phyloP scores from a whole-genome alignment of 2,113 vertebrate species.

The Gavia stellata region DNA sequence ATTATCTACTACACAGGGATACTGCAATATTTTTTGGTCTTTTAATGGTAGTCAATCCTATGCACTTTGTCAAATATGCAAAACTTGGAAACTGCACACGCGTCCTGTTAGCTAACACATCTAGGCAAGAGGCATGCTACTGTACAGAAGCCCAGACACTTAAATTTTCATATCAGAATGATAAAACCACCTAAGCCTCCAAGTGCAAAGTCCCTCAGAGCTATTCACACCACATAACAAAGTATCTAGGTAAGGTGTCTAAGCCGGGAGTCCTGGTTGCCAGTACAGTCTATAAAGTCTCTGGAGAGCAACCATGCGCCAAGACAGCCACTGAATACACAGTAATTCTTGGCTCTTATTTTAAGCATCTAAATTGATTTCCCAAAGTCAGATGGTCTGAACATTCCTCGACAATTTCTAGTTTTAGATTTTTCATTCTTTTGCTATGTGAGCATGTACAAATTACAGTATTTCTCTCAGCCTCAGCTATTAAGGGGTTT shows the following conservation, averaged over 20 bases:
- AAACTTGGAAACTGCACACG: not conserved
- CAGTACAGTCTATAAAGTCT: not conserved
- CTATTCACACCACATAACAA: not conserved
- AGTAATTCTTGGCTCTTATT: not conserved
- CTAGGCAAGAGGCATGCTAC: not conserved
- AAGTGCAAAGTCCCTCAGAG: not conserved
- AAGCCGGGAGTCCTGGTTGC: not conserved
- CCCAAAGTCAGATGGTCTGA: not conserved
- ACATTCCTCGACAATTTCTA: not conserved
- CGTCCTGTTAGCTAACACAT: not conserved
- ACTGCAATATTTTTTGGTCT: not conserved
- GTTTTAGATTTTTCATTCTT: not conserved
- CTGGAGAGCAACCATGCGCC: fast-evolving
- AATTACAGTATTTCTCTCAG: not conserved
- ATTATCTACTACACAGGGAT: not conserved
- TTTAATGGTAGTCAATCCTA: not conserved
- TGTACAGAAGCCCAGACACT: not conserved
- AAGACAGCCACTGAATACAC: not conserved
- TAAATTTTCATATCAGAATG: not conserved
- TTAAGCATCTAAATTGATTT: not conserved
- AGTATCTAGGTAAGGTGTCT: not conserved
- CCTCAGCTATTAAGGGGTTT: not conserved
- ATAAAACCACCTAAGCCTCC: not conserved
- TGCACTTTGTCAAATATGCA: not conserved
- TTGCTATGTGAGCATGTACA: not conserved